Percentiles rank a stretch among this genome's conserved stretches.
These are phyloP conservation scores for Temnothorax rugatulus DNA, from an alignment of 2,888 invertebrate genomes.

Conservation along the genomic window DNA sequence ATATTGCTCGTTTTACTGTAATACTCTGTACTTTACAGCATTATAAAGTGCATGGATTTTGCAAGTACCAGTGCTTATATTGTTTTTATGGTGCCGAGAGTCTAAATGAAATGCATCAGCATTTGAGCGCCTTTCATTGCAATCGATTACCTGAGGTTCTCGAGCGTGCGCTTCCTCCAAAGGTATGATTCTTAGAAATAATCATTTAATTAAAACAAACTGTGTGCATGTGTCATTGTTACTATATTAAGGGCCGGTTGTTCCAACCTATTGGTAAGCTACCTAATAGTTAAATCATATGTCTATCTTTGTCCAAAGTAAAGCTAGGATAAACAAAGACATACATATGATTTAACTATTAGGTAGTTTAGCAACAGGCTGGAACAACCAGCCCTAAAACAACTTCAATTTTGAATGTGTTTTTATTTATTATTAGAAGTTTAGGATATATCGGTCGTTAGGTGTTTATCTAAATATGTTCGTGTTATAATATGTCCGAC, in stretches of 20 bases:
- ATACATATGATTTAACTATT: no score
- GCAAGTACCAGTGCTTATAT: constrained; percentile 87
- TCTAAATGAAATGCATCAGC: constrained; percentile 85
- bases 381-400: no score
- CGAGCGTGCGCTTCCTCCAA: constrained; percentile 80
- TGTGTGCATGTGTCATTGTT: neutral
- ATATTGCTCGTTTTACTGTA: constrained; percentile 1
- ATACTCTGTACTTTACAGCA: constrained; percentile 79
- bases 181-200: constrained; percentile 66
- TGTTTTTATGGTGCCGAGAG: constrained; percentile 85
- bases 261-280: no score
- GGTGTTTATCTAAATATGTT: neutral
- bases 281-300: no score
- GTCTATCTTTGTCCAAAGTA: no score
- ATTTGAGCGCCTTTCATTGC: constrained; percentile 86
- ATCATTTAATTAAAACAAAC: neutral
- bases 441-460: neutral
- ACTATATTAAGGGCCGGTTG: no score
- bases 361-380: no score
- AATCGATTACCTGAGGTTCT: constrained; percentile 84
- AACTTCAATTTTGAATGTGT: neutral
- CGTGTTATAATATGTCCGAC: neutral
- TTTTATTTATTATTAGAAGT: neutral
- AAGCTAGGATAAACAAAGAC: no score
- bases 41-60: constrained; percentile 85